Conservation (phyloP, 2,797 vertebrate species). For the Siniperca obscura region DNA sequence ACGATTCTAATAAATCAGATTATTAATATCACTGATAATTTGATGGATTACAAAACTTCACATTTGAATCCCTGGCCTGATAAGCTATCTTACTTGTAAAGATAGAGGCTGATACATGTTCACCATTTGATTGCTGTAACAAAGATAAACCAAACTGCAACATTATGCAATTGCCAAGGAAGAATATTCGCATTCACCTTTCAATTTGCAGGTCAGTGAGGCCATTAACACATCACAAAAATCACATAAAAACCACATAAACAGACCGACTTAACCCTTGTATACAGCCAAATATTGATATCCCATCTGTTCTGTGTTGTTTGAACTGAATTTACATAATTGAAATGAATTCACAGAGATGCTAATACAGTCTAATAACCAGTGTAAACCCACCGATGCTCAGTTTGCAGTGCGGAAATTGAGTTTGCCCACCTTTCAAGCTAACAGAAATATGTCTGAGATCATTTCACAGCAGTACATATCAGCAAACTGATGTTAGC, state of each 20-base stretch:
- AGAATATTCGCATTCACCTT: neutral
- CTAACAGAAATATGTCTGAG: neutral
- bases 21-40: neutral
- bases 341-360: neutral
- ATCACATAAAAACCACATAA: neutral
- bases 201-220: neutral
- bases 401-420: neutral
- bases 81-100: neutral
- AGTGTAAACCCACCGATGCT: neutral
- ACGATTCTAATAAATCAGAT: neutral
- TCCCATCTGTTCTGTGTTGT: neutral
- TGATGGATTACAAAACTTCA: neutral
- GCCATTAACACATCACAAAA: neutral
- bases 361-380: neutral
- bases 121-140: neutral
- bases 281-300: neutral
- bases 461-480: neutral
- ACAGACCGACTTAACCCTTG: slow-evolving; percentile 15
- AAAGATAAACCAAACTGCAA: neutral
- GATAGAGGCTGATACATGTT: neutral
- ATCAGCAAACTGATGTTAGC: slow-evolving; percentile 20
- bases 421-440: neutral
- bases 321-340: neutral
- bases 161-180: slow-evolving; percentile 14
- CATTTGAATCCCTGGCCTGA: neutral